Evolutionary conservation across 2,888 invertebrate species (phyloP).

Genomic region (Agrotis segetum): DNA sequence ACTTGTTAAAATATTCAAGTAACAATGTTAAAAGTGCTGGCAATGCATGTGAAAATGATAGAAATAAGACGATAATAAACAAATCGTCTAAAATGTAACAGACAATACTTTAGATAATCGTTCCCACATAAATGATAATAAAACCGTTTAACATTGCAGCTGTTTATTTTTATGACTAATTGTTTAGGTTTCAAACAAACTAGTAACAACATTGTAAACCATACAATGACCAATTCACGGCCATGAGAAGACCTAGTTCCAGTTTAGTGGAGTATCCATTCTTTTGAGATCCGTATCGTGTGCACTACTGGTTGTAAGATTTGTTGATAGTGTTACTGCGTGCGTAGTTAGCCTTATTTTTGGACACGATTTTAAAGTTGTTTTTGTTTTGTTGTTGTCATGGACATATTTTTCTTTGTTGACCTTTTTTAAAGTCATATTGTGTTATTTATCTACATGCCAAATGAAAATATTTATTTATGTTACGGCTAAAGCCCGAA

Average conservation of each 20-base stretch:
- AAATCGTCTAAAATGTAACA: constrained; percentile 3
- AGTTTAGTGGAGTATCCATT: constrained; percentile 63
- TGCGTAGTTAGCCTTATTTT: constrained; percentile 48
- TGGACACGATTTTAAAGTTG: constrained; percentile 28
- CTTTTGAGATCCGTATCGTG: constrained; percentile 57
- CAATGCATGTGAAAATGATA: constrained; percentile 13
- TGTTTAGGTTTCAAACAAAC: constrained; percentile 45
- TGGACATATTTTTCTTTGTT: background rate
- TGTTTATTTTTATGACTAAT: constrained; percentile 54
- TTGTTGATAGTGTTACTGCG: constrained; percentile 36
- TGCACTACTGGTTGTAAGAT: constrained; percentile 55
- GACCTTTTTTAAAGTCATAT: background rate
- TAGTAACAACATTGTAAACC: constrained; percentile 13
- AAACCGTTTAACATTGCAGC: constrained; percentile 41
- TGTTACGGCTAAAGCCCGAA: too few species aligned
- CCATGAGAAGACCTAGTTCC: constrained; percentile 76
- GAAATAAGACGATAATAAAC: constrained; percentile 2
- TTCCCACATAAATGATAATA: constrained; percentile 48
- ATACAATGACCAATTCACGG: constrained; percentile 70
- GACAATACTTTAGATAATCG: background rate
- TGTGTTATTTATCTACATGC: background rate
- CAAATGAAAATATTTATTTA: background rate
- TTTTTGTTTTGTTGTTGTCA: constrained; percentile 4
- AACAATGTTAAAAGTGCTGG: too few species aligned
- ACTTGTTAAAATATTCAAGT: background rate